Evolutionary conservation across 37 sponge, comb jelly and placozoan genomes (phyloP).

Genomic region (Mnemiopsis leidyi): DNA sequence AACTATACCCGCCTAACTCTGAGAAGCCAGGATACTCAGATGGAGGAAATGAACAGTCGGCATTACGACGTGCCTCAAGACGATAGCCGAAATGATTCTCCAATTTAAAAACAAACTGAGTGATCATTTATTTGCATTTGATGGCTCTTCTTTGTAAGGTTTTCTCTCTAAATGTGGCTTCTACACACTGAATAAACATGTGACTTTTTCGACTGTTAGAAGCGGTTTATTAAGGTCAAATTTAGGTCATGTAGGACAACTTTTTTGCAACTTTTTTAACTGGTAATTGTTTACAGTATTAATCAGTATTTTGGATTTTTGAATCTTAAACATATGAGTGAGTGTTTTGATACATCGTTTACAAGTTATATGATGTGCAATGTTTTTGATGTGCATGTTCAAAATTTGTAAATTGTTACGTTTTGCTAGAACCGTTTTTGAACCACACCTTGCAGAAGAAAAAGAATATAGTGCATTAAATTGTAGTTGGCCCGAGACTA

Average conservation of each 20-base stretch:
- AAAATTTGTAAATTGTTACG: too few relatives aligned
- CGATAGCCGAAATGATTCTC: not conserved
- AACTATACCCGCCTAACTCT: slow-evolving; percentile 21
- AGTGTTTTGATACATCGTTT: not conserved
- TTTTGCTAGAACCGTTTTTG: too few relatives aligned
- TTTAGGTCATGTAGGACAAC: not conserved
- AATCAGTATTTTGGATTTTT: not conserved
- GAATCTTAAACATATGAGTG: not conserved
- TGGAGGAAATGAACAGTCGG: not conserved
- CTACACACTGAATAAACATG: too few relatives aligned
- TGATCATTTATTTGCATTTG: too few relatives aligned
- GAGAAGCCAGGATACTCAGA: not conserved
- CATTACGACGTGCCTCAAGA: not conserved
- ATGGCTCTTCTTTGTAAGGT: too few relatives aligned
- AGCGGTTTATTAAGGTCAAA: not conserved
- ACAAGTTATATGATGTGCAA: not conserved
- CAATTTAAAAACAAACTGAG: not conserved
- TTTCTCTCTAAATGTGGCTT: too few relatives aligned
- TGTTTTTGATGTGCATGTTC: too few relatives aligned
- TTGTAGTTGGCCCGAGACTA: too few relatives aligned
- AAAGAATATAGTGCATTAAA: too few relatives aligned
- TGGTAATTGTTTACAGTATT: not conserved
- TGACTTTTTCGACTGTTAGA: not conserved
- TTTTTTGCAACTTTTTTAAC: not conserved
- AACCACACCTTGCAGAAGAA: too few relatives aligned